These are phyloP conservation scores for Cottus gobio DNA, from an alignment of 2,113 vertebrate genomes.

Conservation along the genomic window DNA sequence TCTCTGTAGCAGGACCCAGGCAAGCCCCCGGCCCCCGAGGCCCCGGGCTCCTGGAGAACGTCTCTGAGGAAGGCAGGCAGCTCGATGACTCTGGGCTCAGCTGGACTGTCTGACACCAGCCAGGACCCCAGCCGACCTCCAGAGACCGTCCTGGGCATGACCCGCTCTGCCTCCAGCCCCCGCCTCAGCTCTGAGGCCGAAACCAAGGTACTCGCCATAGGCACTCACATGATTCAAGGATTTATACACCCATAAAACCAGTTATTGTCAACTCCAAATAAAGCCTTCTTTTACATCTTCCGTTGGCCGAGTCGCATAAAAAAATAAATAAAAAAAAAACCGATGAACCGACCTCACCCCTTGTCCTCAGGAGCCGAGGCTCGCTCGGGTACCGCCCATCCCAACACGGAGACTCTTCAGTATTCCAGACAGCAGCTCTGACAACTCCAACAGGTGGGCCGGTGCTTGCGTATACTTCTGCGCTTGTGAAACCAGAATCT, in stretches of 20 bases:
- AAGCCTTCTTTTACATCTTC: conserved; percentile 37
- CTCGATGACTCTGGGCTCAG: conserved; percentile 81
- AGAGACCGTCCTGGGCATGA: conserved; percentile 76
- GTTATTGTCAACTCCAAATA: conserved; percentile 22
- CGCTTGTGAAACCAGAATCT: conserved; percentile 43
- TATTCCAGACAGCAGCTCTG: conserved; percentile 79
- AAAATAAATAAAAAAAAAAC: too few relatives aligned
- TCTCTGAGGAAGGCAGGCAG: conserved; percentile 85
- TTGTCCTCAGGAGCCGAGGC: conserved; percentile 79
- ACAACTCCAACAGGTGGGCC: conserved; percentile 81
- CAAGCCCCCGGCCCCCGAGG: conserved; percentile 72
- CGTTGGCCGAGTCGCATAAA: conserved; percentile 9
- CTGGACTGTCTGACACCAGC: conserved; percentile 70
- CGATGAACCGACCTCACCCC: conserved; percentile 14
- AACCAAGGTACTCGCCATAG: conserved; percentile 72
- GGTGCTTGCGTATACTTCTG: conserved; percentile 1
- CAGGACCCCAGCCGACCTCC: conserved; percentile 68
- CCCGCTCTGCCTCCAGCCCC: conserved; percentile 85
- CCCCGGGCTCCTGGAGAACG: conserved; percentile 83
- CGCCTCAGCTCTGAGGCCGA: conserved; percentile 83
- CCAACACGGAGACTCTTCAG: conserved; percentile 83
- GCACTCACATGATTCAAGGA: conserved; percentile 12
- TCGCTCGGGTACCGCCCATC: conserved; percentile 84
- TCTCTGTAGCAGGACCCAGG: conserved; percentile 64
- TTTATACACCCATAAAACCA: conserved; percentile 8